Evolutionary conservation across 2,113 vertebrate species (phyloP).

Genomic region (Calidris pugnax): DNA sequence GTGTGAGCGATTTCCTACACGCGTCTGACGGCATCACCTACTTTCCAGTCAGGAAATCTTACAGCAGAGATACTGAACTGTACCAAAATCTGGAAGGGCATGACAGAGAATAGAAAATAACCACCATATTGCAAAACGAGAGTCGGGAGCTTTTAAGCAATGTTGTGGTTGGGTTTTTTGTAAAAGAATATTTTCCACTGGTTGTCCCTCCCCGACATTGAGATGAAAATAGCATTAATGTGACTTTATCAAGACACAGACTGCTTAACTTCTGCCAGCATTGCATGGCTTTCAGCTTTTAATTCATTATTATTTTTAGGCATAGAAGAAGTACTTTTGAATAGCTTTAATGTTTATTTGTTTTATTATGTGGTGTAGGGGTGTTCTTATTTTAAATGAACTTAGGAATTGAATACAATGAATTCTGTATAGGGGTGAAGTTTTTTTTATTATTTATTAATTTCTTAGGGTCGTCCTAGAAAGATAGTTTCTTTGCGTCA

Average conservation of each 20-base stretch:
- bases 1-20: not conserved
- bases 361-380: not conserved
- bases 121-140: not conserved
- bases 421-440: not conserved
- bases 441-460: not conserved
- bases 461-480: not conserved
- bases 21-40: not conserved
- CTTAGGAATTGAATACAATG: not conserved
- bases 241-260: not conserved
- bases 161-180: not conserved
- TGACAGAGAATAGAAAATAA: not conserved
- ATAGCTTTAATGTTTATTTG: not conserved
- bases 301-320: not conserved
- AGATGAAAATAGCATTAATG: not conserved
- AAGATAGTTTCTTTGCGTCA: not conserved
- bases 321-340: not conserved
- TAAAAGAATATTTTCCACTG: not conserved
- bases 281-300: not conserved
- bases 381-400: not conserved
- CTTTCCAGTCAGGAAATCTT: not conserved
- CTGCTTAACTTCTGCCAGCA: not conserved
- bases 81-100: not conserved
- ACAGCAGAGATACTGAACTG: not conserved
- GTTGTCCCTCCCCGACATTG: not conserved
- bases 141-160: not conserved